Base-by-base conservation (phyloP, 1,140 invertebrate genomes). In the Ephestia elutella region DNA sequence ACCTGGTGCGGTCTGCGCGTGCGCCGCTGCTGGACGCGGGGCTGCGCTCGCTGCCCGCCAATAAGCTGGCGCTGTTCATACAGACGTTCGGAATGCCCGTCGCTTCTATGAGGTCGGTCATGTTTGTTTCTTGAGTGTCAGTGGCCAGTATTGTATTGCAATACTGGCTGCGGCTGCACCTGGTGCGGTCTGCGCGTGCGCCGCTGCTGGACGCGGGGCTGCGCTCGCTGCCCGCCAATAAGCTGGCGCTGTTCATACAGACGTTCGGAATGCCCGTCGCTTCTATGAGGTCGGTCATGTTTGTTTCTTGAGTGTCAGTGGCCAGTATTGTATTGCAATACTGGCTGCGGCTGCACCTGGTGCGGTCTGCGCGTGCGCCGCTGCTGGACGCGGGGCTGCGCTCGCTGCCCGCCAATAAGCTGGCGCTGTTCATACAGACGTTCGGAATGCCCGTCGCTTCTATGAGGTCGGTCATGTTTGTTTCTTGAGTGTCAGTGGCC, bases 51-150 rank as follows among this genome's bases (percentile, higher is more conserved):
- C 83, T 98, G 20, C 96, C 98, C 56, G 93, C 96, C 0, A 92
- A 94, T 53, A 96, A 98, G 78, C 90, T 99, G n/a, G 93, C 99
- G 3, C 88, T 99, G 2, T 99, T 98, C 80, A 96, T 99, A 50
- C 97, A 99, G 83, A 98, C 96, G 11, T 99, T 99, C 86, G 97
- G 97, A 20, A 96, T 99, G 63, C 97, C 97, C 0, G 94, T 97
- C 0, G 90, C 92, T 57, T 96, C 96, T 5, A 98, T 98, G 95
- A 95, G 82, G 86, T 89, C 13, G 25, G 60, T 64, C 48, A 32
- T 50, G 1, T 10, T 10, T 32, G 10, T 11, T 44, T 48, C 50
- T 49, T 56, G 17, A 17, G 49, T 53, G 0, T 49, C 54, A 32
- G 9, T 1, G 30, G 1, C 1, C 1, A 32, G 9, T 32, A 32